phyloP scores from a whole-genome alignment of 2,888 invertebrate species.

The Clivina fossor region DNA sequence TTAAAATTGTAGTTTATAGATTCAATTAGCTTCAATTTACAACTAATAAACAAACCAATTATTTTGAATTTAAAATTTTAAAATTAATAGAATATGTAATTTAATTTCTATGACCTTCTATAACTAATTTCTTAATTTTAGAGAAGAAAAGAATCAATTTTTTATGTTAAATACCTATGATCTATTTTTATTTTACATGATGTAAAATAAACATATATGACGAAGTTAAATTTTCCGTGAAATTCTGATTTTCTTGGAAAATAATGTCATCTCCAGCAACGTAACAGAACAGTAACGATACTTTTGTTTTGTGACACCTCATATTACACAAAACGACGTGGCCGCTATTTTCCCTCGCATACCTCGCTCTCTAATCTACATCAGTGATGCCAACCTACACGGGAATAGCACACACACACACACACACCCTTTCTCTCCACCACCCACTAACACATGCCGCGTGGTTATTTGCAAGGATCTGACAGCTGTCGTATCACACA shows the following conservation, averaged over 20 bases:
- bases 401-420: too few species aligned
- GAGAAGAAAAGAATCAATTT: too few species aligned
- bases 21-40: too few species aligned
- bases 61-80: too few species aligned
- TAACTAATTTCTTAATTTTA: too few species aligned
- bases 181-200: neutral
- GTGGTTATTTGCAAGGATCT: slow-evolving; percentile 54
- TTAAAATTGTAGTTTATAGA: too few species aligned
- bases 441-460: slow-evolving; percentile 51
- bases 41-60: too few species aligned
- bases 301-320: slow-evolving; percentile 53
- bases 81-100: too few species aligned
- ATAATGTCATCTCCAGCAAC: neutral
- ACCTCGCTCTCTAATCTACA: neutral
- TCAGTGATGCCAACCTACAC: too few species aligned
- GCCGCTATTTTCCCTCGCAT: neutral
- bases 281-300: slow-evolving; percentile 42
- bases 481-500: slow-evolving; percentile 55
- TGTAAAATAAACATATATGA: neutral
- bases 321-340: slow-evolving; percentile 48
- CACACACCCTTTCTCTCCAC: too few species aligned
- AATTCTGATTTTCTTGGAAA: neutral
- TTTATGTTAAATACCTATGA: too few species aligned
- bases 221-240: neutral
- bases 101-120: too few species aligned